phyloP scores from a whole-genome alignment of 2,797 vertebrate species.

The Telmatherina bonti region DNA sequence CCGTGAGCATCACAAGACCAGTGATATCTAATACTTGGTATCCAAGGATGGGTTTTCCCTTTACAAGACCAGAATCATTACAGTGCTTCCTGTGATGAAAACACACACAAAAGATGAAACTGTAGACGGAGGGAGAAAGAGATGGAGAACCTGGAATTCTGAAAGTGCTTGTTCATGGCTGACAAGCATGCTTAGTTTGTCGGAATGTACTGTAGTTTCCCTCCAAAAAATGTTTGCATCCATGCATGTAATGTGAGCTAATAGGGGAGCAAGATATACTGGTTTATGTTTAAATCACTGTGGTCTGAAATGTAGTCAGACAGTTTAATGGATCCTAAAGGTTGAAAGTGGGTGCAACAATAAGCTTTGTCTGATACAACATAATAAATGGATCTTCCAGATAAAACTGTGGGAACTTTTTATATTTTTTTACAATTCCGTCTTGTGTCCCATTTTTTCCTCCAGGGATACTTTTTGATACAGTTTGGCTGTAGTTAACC shows the following conservation, averaged over 20 bases:
- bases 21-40: constrained; percentile 42
- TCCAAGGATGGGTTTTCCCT: constrained; percentile 24
- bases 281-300: constrained; percentile 12
- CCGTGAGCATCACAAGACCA: constrained; percentile 23
- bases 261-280: constrained; percentile 1
- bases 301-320: constrained; percentile 12
- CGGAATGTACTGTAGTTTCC: constrained; percentile 18
- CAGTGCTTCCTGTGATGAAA: constrained; percentile 66
- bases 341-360: neutral
- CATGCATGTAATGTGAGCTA: neutral
- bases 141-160: constrained; percentile 9
- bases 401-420: constrained; percentile 20
- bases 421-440: neutral
- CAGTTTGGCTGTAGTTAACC: constrained; percentile 9
- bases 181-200: constrained; percentile 6
- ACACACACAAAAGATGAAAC: constrained; percentile 60
- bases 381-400: constrained; percentile 31
- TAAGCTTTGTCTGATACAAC: constrained; percentile 37
- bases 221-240: neutral
- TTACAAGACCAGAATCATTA: constrained; percentile 37
- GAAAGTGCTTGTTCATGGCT: constrained; percentile 30
- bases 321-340: constrained; percentile 25
- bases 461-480: constrained; percentile 1
- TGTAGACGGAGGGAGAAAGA: constrained; percentile 32
- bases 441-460: neutral